Base-by-base conservation (phyloP, 2,113 vertebrate species). In the Pollimyrus isidori region DNA sequence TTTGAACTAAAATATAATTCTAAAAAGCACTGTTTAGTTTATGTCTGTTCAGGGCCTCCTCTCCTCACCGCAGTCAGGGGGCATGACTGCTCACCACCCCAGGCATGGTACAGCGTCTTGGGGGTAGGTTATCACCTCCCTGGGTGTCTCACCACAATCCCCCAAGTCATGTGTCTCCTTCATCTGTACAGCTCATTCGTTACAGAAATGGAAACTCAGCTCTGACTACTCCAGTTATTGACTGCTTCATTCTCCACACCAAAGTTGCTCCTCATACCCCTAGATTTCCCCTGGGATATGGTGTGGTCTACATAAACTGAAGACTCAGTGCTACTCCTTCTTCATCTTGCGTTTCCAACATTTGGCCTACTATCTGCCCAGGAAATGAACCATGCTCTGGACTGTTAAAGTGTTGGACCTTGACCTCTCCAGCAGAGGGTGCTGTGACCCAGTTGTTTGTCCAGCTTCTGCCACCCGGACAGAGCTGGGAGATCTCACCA, bases 371-470 rank as follows among this genome's bases (percentile, higher is more conserved):
- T 76, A 42, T 92, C 89, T 21, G 82, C 7, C 39, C 91, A 53
- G 83, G 84, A 88, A n/a, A 91, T 69, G 86, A 90, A 90, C 90
- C 90, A 91, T 23, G 89, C 30, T 17, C 87, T 88, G 62, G 91
- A 82, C n/a, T 45, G 90, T 62, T 88, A 80, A 15, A 89, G 52
- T 62, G 23, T 49, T 82, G 3, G 90, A 58, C 86, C 88, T 90
- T 26, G 58, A 39, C 17, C 88, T 58, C 23, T 90, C 88, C 76
- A 87, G 87, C 19, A 50, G 46, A 9, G 85, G 85, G 23, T 82
- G 62, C 42, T 87, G 56, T 17, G 35, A 87, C 13, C 39, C 3
- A 23, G 45, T 39, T n/a, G 11, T 53, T 1, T 17, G 13, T 17
- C 50, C n/a, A 42, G 35, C 35, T 80, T 26, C 65, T 42, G n/a